Base-by-base conservation (phyloP, 2,888 invertebrate species). In the Scaptomyza flava region DNA sequence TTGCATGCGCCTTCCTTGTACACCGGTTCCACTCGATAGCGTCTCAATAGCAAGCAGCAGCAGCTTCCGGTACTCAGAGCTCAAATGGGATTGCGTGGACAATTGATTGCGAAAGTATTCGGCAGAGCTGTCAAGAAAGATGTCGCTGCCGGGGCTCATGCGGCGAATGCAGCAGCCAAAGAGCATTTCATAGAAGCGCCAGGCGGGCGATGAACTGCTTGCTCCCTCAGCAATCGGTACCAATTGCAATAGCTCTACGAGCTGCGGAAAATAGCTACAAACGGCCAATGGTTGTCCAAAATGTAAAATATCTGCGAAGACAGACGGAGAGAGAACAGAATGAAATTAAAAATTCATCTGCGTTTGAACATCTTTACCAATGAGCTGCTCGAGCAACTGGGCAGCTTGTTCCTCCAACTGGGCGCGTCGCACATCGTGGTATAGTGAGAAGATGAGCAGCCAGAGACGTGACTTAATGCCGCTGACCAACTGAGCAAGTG, bases 211-310 rank as follows among this genome's bases (percentile, higher is more conserved):
- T 4, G 86, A 63, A 17, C 20, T 1, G 34, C 2, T 33, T 2
- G n/a, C 51, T 9, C 8, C 36, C 0, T 0, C 41, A 6, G 23
- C 43, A 11, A 69, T 42, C 8, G 90, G 87, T 7, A 92, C 69
- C 33, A 90, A 59, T 34, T 70, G 56, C 12, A 91, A 64, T 34
- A 92, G 69, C 2, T 81, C 52, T 68, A 27, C 69, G 42, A 45
- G 79, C 68, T 14, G 33, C 3, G 87, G 79, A 9, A 92, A 82
- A 61, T 87, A 81, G 11, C 77, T 81, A 54, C 89, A 90, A 27
- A 91, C 73, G 52, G 89, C 72, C 53, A 91, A 65, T 23, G 83
- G 80, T 14, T 82, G 85, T 0, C 91, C 91, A 59, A 91, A 91
- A 60, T 91, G 91, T 50, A 92, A 72, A 27, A 91, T 41, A 72